phyloP scores from a whole-genome alignment of 37 sponge, comb jelly and placozoan genomes.

The Haliclona indistincta region DNA sequence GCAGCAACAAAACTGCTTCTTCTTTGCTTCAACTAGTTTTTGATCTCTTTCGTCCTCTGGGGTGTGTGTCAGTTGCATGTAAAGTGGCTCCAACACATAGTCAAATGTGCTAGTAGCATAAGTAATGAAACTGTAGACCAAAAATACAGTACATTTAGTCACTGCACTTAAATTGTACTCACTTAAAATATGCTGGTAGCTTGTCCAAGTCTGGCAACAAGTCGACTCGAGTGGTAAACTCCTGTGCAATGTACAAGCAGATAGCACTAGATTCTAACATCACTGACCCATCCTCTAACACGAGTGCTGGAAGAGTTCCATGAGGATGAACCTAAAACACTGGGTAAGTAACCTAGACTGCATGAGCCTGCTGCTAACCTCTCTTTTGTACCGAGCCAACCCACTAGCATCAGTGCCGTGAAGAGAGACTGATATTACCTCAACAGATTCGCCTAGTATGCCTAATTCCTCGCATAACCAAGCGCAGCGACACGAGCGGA shows the following conservation, averaged over 20 bases:
- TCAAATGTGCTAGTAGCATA: slow-evolving; percentile 64
- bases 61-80: slow-evolving; percentile 76
- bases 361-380: neutral
- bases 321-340: slow-evolving; percentile 54
- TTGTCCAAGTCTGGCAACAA: slow-evolving; percentile 42
- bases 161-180: too few species aligned
- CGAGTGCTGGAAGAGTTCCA: slow-evolving; percentile 60
- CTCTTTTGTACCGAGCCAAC: slow-evolving; percentile 29
- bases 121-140: slow-evolving; percentile 51
- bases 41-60: slow-evolving; percentile 61
- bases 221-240: slow-evolving; percentile 15
- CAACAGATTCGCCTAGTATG: neutral
- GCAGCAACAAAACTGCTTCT: slow-evolving; percentile 55
- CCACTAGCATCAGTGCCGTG: slow-evolving; percentile 57
- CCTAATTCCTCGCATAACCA: slow-evolving; percentile 46
- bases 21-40: slow-evolving; percentile 42
- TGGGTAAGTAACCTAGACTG: neutral
- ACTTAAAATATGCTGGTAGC: slow-evolving; percentile 57
- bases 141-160: too few species aligned
- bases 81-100: slow-evolving; percentile 64
- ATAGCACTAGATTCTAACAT: slow-evolving; percentile 63
- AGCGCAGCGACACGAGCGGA: slow-evolving; percentile 69
- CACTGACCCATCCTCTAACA: slow-evolving; percentile 52
- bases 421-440: slow-evolving; percentile 15
- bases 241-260: slow-evolving; percentile 62